Base-by-base conservation (phyloP, 92 coral and sea anemone species). In the Metridium senile region DNA sequence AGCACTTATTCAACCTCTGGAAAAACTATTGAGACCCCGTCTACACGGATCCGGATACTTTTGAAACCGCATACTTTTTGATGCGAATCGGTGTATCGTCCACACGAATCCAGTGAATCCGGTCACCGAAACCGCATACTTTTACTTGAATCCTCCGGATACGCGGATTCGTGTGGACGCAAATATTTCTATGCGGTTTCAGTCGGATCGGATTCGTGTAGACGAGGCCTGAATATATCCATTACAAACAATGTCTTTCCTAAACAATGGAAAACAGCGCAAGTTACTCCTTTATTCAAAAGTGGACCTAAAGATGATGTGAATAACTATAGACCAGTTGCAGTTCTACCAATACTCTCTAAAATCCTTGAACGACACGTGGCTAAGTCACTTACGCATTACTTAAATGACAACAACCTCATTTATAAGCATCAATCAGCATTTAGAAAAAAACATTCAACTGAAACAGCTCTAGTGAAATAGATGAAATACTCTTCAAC, bases 361-460 rank as follows among this genome's bases (percentile, higher is more conserved):
- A 79, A 70, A 45, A 69, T 79, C 16, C 47, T 79, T 21, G 73
- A 62, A 62, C 49, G 47, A 21, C 78, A 80, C 34, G 72, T 71
- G n/a, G 35, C 62, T 21, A 61, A 22, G 19, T 71, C 63, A 18
- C 33, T 71, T 21, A 43, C 66, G 52, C 54, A 77, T 26, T 83
- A 77, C 23, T 75, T 87, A 22, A 58, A 39, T 23, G 72, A 52
- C 9, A 82, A 77, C 57, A 63, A 62, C 17, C 75, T 88, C 68
- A 54, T 88, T 51, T 84, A 80, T 59, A 62, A 70, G 21, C 79
- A 62, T 53, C 93, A 89, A 71, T 85, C 87, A 22, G 89, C 80
- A 17, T 89, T 89, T 58, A 87, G 82, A 11, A 53, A 39, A 54
- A 70, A 83, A 6, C 85, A 81, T 56, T 79, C 85, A 34, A 89